These are phyloP conservation scores for Boulengeromyrus knoepffleri DNA, from an alignment of 2,113 vertebrate genomes.

Conservation along the genomic window DNA sequence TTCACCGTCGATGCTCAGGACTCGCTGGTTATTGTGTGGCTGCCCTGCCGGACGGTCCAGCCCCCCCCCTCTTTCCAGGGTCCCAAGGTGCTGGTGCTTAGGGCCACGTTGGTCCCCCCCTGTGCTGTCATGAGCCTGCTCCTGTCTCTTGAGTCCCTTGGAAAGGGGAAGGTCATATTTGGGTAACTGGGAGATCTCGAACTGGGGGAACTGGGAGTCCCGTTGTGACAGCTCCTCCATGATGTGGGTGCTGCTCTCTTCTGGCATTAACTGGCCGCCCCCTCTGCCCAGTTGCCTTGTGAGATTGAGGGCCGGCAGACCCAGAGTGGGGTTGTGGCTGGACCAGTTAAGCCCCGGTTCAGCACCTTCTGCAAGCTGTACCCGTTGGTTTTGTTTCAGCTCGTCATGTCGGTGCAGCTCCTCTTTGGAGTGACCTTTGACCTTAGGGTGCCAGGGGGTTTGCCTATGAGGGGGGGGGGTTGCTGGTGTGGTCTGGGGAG, in stretches of 20 bases:
- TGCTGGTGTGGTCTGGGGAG: slow-evolving; percentile 34
- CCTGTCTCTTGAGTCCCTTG: neutral
- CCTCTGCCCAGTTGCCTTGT: slow-evolving; percentile 39
- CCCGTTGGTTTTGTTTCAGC: slow-evolving; percentile 60
- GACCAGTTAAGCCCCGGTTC: slow-evolving; percentile 24
- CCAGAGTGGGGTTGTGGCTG: slow-evolving; percentile 33
- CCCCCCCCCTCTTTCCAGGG: neutral
- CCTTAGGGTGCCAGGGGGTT: slow-evolving; percentile 25
- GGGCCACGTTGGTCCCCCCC: too few species aligned
- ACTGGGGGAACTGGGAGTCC: neutral
- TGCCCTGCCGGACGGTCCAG: neutral
- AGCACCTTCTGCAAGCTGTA: slow-evolving; percentile 45
- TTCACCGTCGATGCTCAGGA: slow-evolving; percentile 45
- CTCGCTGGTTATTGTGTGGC: slow-evolving; percentile 40
- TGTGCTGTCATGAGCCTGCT: neutral
- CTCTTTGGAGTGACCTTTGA: slow-evolving; percentile 53
- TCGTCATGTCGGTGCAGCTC: slow-evolving; percentile 62
- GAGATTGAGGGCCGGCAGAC: neutral
- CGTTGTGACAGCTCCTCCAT: neutral
- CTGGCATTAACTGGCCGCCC: slow-evolving; percentile 11
- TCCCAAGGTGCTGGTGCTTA: neutral
- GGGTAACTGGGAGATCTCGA: neutral
- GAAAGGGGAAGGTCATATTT: neutral
- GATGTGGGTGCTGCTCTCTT: neutral
- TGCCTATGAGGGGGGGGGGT: slow-evolving; percentile 26